These are phyloP conservation scores for Drosophila punjabiensis DNA, from an alignment of 1,140 invertebrate species.

Conservation along the genomic window DNA sequence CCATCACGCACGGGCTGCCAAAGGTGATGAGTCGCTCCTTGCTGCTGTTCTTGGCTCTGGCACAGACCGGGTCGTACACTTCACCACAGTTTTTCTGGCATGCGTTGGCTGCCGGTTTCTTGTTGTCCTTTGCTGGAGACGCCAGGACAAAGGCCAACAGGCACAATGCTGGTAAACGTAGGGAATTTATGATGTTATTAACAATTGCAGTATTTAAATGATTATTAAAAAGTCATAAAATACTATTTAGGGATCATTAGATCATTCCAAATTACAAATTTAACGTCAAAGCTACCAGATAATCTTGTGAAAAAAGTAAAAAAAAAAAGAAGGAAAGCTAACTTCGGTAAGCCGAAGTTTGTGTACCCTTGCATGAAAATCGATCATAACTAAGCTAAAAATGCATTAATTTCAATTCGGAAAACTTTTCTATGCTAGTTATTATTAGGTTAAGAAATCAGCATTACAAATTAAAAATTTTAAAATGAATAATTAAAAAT, in stretches of 20 bases:
- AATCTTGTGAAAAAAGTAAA: background rate
- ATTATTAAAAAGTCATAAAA: too few species aligned
- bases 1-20: constrained; percentile 76
- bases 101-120: constrained; percentile 46
- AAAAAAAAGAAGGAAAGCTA: background rate
- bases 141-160: constrained; percentile 60
- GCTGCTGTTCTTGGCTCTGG: constrained; percentile 71
- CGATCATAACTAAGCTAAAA: too few species aligned
- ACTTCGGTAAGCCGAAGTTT: too few species aligned
- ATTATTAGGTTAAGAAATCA: too few species aligned
- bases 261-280: background rate
- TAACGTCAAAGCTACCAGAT: background rate
- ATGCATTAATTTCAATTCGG: too few species aligned
- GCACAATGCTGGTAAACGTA: constrained; percentile 50
- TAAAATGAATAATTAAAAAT: too few species aligned
- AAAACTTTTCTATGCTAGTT: too few species aligned
- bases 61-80: constrained; percentile 73
- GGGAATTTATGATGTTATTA: background rate
- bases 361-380: too few species aligned
- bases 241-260: background rate
- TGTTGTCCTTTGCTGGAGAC: constrained; percentile 68
- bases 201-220: background rate
- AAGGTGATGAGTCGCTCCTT: constrained; percentile 79
- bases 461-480: too few species aligned
- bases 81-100: constrained; percentile 60